A percentile compares a stretch with the other conserved stretches of the same genome.
Evolutionary conservation across 2,888 invertebrate genomes (phyloP).

Genomic region (Furcula furcula): DNA sequence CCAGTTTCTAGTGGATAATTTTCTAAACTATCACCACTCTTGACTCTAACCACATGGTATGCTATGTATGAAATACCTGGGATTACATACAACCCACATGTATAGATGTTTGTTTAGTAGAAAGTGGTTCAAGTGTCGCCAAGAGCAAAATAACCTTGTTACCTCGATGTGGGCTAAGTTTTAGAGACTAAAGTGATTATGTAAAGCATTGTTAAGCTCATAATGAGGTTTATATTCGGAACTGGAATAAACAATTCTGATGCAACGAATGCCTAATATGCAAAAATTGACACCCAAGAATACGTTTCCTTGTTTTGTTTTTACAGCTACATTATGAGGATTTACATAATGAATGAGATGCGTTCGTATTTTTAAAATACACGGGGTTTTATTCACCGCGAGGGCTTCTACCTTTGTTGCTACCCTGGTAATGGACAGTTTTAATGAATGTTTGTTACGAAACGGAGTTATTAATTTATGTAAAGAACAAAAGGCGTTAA

Average conservation of each 20-base stretch:
- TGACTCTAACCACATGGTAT: background rate
- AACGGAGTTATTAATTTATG: slow-evolving; percentile 14
- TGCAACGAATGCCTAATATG: too few species aligned
- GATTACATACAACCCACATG: background rate
- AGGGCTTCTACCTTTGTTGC: background rate
- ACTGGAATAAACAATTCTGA: too few species aligned
- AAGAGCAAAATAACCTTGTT: slow-evolving; percentile 3
- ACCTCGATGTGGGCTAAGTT: background rate
- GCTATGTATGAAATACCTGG: background rate
- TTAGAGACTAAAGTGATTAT: background rate
- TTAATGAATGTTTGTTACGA: slow-evolving; percentile 4
- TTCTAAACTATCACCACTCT: too few species aligned
- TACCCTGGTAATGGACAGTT: slow-evolving; percentile 5
- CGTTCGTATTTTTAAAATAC: too few species aligned
- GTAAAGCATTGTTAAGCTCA: background rate
- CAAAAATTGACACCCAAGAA: too few species aligned
- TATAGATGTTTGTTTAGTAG: slow-evolving; percentile 16
- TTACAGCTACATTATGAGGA: too few species aligned
- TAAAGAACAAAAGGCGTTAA: slow-evolving; percentile 26
- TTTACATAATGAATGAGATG: too few species aligned
- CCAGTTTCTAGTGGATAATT: too few species aligned
- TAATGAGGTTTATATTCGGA: too few species aligned
- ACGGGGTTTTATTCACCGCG: background rate
- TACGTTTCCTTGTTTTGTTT: too few species aligned
- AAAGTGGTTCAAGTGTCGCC: slow-evolving; percentile 16